Evolutionary conservation across 2,113 vertebrate species (phyloP).

Genomic region (Entomyzon cyanotis): DNA sequence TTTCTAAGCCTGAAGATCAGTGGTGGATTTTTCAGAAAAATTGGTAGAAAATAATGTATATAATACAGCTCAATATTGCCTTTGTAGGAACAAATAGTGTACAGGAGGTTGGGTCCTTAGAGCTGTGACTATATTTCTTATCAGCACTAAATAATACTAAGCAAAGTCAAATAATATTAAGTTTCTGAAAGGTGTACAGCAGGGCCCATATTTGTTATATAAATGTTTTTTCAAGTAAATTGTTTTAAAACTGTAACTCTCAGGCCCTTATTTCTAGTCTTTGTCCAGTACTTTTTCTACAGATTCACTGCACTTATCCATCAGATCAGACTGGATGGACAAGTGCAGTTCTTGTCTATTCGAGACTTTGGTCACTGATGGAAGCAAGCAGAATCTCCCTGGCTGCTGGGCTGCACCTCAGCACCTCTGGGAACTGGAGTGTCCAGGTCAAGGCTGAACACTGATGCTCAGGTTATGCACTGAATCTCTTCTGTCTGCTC

Average conservation of each 20-base stretch:
- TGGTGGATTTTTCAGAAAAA: not conserved
- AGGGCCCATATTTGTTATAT: not conserved
- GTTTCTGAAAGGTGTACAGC: not conserved
- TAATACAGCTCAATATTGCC: not conserved
- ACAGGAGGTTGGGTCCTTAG: not conserved
- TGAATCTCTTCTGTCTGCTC: not conserved
- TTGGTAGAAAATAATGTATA: not conserved
- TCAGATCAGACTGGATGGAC: not conserved
- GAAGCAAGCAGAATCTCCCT: not conserved
- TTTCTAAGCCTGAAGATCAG: not conserved
- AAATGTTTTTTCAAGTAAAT: not conserved
- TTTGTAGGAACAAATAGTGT: not conserved
- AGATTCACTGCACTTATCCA: not conserved
- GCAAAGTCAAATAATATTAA: not conserved
- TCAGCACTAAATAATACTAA: not conserved
- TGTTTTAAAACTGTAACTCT: not conserved
- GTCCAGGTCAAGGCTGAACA: not conserved
- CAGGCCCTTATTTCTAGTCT: not conserved
- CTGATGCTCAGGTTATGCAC: not conserved
- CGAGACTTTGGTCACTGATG: fast-evolving
- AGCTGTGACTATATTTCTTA: not conserved
- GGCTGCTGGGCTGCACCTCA: not conserved
- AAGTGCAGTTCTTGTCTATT: not conserved
- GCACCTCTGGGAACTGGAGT: not conserved
- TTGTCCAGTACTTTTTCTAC: not conserved